phyloP scores from a whole-genome alignment of 1,140 invertebrate species.

The Drosophila orosa region DNA sequence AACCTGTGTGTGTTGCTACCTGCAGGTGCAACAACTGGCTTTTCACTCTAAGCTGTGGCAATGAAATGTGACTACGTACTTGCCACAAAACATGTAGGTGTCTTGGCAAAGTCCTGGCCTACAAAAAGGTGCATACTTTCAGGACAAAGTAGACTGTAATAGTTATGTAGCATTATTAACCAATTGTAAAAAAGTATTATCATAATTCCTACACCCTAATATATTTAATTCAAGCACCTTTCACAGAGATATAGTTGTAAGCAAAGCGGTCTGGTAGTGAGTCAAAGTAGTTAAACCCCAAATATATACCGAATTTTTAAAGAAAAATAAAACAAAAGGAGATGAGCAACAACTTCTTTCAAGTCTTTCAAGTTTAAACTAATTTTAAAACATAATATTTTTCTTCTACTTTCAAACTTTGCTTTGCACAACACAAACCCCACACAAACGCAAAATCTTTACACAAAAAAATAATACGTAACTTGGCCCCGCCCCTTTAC shows the following conservation, averaged over 20 bases:
- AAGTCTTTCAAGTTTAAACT: constrained; percentile 55
- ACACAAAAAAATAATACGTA: constrained; percentile 21
- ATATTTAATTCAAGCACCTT: constrained; percentile 5
- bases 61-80: constrained; percentile 51
- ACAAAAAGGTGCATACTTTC: constrained; percentile 55
- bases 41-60: constrained; percentile 46
- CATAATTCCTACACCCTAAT: not conserved
- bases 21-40: constrained; percentile 9
- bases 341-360: constrained; percentile 21
- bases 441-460: constrained; percentile 15
- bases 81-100: constrained; percentile 1
- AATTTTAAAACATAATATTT: constrained; percentile 69
- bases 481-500: constrained; percentile 1
- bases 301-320: not conserved
- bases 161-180: not conserved
- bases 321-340: constrained; percentile 6
- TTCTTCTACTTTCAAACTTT: constrained; percentile 76
- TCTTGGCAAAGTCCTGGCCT: not conserved
- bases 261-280: constrained; percentile 52
- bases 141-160: constrained; percentile 16
- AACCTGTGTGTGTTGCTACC: constrained; percentile 4
- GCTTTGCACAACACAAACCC: constrained; percentile 64
- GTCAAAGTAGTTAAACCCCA: constrained; percentile 25
- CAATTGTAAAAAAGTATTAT: not conserved
- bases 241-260: constrained; percentile 2